Evolutionary conservation across 2,113 vertebrate genomes (phyloP).

Genomic region (Pomatostomus ruficeps): DNA sequence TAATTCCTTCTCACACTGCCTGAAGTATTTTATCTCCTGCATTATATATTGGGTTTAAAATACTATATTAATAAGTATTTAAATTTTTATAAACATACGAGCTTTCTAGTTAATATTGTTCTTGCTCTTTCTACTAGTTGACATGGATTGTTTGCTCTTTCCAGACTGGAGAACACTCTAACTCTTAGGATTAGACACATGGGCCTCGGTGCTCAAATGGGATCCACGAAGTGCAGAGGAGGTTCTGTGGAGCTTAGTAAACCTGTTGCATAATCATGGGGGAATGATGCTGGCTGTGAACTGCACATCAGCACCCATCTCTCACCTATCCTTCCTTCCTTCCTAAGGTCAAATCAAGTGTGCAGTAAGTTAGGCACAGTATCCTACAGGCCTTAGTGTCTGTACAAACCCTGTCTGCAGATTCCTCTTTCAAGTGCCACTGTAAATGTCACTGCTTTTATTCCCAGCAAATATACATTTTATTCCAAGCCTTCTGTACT

Average conservation of each 20-base stretch:
- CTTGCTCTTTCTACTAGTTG: background rate
- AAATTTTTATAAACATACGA: background rate
- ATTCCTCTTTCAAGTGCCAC: background rate
- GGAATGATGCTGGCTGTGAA: background rate
- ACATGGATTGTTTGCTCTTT: background rate
- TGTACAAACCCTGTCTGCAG: background rate
- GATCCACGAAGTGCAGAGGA: background rate
- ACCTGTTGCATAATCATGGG: background rate
- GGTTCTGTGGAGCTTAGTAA: background rate
- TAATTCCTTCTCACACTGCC: background rate
- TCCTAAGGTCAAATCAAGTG: background rate
- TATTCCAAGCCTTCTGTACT: background rate
- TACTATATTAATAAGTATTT: background rate
- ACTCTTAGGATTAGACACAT: background rate
- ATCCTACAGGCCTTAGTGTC: background rate
- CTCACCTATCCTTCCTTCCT: background rate
- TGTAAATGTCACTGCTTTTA: background rate
- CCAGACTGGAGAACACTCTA: background rate
- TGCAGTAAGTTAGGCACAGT: background rate
- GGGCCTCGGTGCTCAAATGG: background rate
- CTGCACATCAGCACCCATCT: background rate
- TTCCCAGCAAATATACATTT: background rate
- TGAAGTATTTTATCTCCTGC: background rate
- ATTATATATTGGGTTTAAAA: background rate
- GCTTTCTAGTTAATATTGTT: background rate